Evolutionary conservation across 92 coral and sea anemone genomes (phyloP).

Genomic region (Desmophyllum pertusum): DNA sequence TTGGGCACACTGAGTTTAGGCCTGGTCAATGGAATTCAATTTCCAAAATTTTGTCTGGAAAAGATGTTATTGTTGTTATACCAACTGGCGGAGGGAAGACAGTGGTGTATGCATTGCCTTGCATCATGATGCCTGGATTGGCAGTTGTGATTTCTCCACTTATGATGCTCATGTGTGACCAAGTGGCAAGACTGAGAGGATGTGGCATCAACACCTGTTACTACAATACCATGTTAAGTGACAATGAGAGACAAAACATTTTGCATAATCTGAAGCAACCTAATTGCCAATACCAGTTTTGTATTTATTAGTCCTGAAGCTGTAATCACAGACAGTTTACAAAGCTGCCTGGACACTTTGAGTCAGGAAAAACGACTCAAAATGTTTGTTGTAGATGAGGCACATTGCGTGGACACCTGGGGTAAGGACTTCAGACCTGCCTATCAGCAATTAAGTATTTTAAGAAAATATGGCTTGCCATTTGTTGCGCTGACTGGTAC

Average conservation of each 20-base stretch:
- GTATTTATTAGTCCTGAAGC: slow-evolving; percentile 48
- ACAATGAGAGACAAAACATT: slow-evolving; percentile 37
- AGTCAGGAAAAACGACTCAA: too few species aligned
- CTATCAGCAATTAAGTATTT: slow-evolving; percentile 19
- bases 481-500: slow-evolving; percentile 56
- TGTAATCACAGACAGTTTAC: slow-evolving; percentile 35
- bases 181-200: slow-evolving; percentile 34
- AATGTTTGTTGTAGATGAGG: slow-evolving; percentile 23
- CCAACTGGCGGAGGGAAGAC: slow-evolving; percentile 65
- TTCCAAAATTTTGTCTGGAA: slow-evolving; percentile 13
- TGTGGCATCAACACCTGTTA: slow-evolving; percentile 48
- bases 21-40: slow-evolving; percentile 41
- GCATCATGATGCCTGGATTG: slow-evolving; percentile 31
- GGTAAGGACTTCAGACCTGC: slow-evolving; percentile 56
- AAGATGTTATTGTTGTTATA: slow-evolving; percentile 37
- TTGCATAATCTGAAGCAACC: slow-evolving; percentile 41
- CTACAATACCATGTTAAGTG: slow-evolving; percentile 29
- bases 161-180: slow-evolving; percentile 39
- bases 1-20: slow-evolving; percentile 32
- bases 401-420: slow-evolving; percentile 54
- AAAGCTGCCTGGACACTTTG: slow-evolving; percentile 20
- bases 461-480: slow-evolving; percentile 30
- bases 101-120: slow-evolving; percentile 37
- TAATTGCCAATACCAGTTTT: slow-evolving; percentile 41
- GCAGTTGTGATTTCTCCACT: slow-evolving; percentile 45